Base-by-base conservation (phyloP, 2,113 vertebrate species). In the Lophius piscatorius region DNA sequence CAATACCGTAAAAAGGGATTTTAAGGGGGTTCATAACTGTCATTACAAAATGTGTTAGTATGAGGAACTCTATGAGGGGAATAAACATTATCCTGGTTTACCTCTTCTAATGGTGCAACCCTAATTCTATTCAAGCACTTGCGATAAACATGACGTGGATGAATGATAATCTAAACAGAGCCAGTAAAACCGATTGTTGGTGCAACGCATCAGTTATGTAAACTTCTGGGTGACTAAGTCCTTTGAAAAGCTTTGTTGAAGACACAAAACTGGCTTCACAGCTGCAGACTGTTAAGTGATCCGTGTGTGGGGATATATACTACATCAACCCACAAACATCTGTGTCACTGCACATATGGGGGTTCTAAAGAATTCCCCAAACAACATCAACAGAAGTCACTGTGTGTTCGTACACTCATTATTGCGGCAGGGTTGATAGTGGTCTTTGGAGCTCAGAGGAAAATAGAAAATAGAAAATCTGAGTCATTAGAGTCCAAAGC, bases 401-500 rank as follows among this genome's bases (percentile, higher is more conserved):
- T 24, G 31, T 24, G 26, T 21, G 42, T 26, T 69, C 36, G 47
- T 5, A 34, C 44, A 47, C 24, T 56, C 47, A 56, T 48, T 69
- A 47, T 21, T 62, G 54, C 23, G 63, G 64, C 38, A 41, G 51
- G 62, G 42, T 20, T 46, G 59, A 50, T 23, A 58, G 42, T 52
- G 46, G 40, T 24, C 57, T 49, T 67, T 74, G 9, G 12, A 68
- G 56, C 33, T 38, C 2, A 51, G 39, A 20, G 44, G 35, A 58
- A 49, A 50, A 70, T 55, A 38, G 29, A 66, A 67, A 54, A 33
- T 38, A 55, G 39, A 40, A 33, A 40, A 60, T 77, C 73, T 83
- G 73, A 77, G 76, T 84, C 78, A 79, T 72, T 29, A 74, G 66
- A 79, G 48, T 23, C 1, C 18, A 54, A 12, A 35, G 42, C 66